A percentile compares a stretch with the other conserved stretches of the same genome.
phyloP scores from a whole-genome alignment of 2,888 invertebrate species.

The Synergus laeviventris region DNA sequence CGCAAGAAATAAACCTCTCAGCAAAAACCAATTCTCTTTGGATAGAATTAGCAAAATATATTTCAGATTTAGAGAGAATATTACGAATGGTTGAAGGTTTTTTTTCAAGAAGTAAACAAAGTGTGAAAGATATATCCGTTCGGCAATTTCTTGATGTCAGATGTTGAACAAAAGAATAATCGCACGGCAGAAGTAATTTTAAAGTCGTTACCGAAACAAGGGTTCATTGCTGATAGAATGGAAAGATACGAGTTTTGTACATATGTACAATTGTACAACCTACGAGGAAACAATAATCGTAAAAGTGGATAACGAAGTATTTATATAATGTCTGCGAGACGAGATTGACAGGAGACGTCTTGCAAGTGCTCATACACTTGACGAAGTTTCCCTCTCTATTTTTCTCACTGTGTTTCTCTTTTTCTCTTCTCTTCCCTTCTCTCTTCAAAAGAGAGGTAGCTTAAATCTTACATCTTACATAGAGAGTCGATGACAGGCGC shows the following conservation, averaged over 20 bases:
- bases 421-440: background rate
- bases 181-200: background rate
- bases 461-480: background rate
- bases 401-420: background rate
- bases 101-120: background rate
- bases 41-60: background rate
- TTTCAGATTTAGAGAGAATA: background rate
- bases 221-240: background rate
- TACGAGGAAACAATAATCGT: slow-evolving; percentile 14
- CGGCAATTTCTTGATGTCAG: background rate
- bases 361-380: background rate
- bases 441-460: slow-evolving; percentile 15
- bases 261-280: background rate
- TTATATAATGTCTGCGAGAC: slow-evolving; percentile 4
- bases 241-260: slow-evolving; percentile 6
- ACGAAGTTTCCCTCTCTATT: background rate
- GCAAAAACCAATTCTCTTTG: background rate
- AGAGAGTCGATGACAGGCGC: slow-evolving; percentile 62
- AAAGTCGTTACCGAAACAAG: slow-evolving; percentile 16
- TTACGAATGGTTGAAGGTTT: background rate
- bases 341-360: slow-evolving; percentile 16
- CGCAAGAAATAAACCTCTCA: background rate
- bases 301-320: background rate
- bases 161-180: background rate
- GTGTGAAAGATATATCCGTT: background rate